Conservation (phyloP, 1,140 invertebrate genomes). For the Drosophila chauvacae region DNA sequence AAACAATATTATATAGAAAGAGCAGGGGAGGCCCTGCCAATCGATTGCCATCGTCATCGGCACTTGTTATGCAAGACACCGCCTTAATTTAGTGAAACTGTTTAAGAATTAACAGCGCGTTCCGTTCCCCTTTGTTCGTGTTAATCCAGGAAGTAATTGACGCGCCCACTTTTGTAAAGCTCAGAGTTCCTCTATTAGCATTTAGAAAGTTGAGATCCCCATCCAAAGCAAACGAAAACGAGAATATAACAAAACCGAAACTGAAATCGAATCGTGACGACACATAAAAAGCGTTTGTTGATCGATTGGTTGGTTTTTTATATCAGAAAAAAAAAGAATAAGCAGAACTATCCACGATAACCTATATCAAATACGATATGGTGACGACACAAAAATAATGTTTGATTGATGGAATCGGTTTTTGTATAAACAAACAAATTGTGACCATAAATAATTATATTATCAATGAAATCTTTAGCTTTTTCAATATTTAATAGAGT, state of each 20-base stretch:
- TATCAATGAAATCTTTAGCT: neutral
- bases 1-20: conserved; percentile 3
- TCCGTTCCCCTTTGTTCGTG: conserved; percentile 19
- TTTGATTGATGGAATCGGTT: neutral
- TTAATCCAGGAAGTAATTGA: conserved; percentile 29
- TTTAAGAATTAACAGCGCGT: conserved; percentile 32
- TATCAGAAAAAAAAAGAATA: neutral
- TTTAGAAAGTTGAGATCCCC: conserved; percentile 48
- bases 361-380: neutral
- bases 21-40: conserved; percentile 5
- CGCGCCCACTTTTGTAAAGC: conserved; percentile 35
- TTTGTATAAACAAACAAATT: neutral
- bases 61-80: conserved; percentile 26
- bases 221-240: conserved; percentile 16
- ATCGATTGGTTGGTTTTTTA: neutral
- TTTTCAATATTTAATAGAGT: neutral
- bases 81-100: conserved; percentile 28
- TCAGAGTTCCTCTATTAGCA: conserved; percentile 28
- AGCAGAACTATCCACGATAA: neutral
- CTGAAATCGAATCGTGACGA: conserved; percentile 9
- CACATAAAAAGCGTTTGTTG: conserved; percentile 6
- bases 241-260: conserved; percentile 34
- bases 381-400: neutral
- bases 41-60: neutral
- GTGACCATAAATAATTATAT: neutral